Percentiles rank a stretch among this genome's conserved stretches.
Evolutionary conservation across 2,797 vertebrate species (phyloP).

Genomic region (Paedocypris micromegethes): DNA sequence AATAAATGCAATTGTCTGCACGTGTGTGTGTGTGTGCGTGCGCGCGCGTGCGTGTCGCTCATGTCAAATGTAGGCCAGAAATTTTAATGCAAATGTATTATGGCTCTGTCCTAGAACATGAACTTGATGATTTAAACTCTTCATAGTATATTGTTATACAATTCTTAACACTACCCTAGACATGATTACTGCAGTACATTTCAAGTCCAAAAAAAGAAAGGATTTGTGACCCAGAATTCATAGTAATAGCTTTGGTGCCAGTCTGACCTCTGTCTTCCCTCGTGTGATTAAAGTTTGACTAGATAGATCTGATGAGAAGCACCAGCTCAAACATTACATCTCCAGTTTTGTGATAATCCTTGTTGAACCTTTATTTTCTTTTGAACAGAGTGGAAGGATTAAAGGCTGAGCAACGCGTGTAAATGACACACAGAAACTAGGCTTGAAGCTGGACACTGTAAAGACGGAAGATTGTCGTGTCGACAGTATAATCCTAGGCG

Average conservation of each 20-base stretch:
- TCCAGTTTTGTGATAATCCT: slow-evolving; percentile 61
- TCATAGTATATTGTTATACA: too few relatives aligned
- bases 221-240: slow-evolving; percentile 46
- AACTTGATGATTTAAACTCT: too few relatives aligned
- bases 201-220: slow-evolving; percentile 26
- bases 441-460: slow-evolving; percentile 35
- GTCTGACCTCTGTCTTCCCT: slow-evolving; percentile 44
- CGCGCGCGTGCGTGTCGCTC: not conserved
- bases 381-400: slow-evolving; percentile 42
- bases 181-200: slow-evolving; percentile 36
- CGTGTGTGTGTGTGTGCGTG: too few relatives aligned
- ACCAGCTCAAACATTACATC: slow-evolving; percentile 55
- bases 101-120: not conserved
- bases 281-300: slow-evolving; percentile 59
- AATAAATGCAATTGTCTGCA: too few relatives aligned
- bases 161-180: slow-evolving; percentile 26
- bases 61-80: not conserved
- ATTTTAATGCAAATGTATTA: not conserved
- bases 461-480: slow-evolving; percentile 51
- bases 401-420: slow-evolving; percentile 50
- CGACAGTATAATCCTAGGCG: slow-evolving; percentile 56
- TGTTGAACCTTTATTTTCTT: slow-evolving; percentile 67
- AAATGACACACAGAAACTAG: slow-evolving; percentile 42
- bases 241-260: slow-evolving; percentile 47
- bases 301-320: slow-evolving; percentile 36